phyloP scores from a whole-genome alignment of 2,113 vertebrate genomes.

The Antigone vipio region DNA sequence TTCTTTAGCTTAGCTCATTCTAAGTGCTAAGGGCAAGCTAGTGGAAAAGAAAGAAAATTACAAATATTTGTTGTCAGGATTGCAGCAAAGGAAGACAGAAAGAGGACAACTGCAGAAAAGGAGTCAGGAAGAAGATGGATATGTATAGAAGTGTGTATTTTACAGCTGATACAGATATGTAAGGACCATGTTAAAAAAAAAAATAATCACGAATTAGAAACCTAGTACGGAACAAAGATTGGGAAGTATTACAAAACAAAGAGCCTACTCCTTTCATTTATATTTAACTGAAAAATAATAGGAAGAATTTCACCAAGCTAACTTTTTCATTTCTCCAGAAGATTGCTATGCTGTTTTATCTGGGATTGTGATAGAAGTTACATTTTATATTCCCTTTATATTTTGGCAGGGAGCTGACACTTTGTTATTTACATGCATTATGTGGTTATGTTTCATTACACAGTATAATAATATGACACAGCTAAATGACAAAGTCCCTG shows the following conservation, averaged over 20 bases:
- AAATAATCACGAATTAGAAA: not conserved
- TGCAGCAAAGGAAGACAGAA: slow-evolving; percentile 7
- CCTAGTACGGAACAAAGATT: not conserved
- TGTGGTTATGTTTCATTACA: slow-evolving; percentile 57
- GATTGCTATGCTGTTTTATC: slow-evolving; percentile 10
- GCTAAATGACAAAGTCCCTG: slow-evolving; percentile 45
- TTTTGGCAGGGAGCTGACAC: slow-evolving; percentile 36
- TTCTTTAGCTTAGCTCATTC: not conserved
- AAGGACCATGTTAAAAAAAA: not conserved
- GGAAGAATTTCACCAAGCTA: not conserved
- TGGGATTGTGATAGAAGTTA: not conserved
- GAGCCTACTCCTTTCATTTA: not conserved
- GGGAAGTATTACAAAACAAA: not conserved
- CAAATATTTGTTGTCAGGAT: not conserved
- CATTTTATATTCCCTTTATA: slow-evolving; percentile 6
- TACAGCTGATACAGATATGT: not conserved
- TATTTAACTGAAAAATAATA: not conserved
- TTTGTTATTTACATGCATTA: slow-evolving; percentile 56
- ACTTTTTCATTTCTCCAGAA: not conserved
- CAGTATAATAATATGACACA: slow-evolving; percentile 32
- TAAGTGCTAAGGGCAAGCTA: not conserved
- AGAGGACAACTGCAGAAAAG: not conserved
- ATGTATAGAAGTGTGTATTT: not conserved
- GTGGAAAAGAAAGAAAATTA: slow-evolving; percentile 19
- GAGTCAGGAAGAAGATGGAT: not conserved